Base-by-base conservation (phyloP, 1,140 invertebrate genomes). In the Drosophila ercepeae region DNA sequence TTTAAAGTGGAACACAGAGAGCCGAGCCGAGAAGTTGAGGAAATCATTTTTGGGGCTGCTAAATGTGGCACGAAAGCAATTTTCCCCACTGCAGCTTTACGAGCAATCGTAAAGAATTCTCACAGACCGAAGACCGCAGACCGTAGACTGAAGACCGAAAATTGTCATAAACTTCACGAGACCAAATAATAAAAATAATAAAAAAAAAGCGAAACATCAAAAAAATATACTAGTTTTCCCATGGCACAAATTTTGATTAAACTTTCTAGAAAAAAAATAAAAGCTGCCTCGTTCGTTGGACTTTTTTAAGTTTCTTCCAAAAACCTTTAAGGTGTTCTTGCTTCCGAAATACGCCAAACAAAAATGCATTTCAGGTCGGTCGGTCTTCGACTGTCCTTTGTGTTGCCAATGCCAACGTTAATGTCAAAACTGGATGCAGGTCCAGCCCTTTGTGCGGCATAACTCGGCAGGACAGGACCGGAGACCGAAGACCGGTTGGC, bases 61-160 rank as follows among this genome's bases (percentile, higher is more conserved):
- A 32, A 63, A 75, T 58, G 64, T 44, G 59, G 48, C 25, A 42
- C n/a, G 19, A 36, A 39, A 23, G 21, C 49, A 67, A 50, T 67
- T 67, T 69, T 51, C 34, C 8, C 32, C 52, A 51, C 55, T 48
- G 53, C 29, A 50, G 21, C 23, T 67, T 73, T 73, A 67, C 50
- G 69, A 72, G 32, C 19, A 42, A 50, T 74, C 71, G 51, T 74
- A 73, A 74, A 73, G 53, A 57, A 65, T 29, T 52, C 57, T 13
- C 70, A 21, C 42, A 23, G 13, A 50, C 39, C 39, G 39, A 16
- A 44, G 46, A 34, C 49, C 49, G 51, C n/a, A n/a, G n/a, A n/a
- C n/a, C n/a, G n/a, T n/a, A 23, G 13, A 50, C 39, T 16, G 39
- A 16, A 44, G 46, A 34, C 49, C 49, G 51, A 57, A 42, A 57